phyloP scores from a whole-genome alignment of 2,888 invertebrate species.

The Chrysodeixis includens region DNA sequence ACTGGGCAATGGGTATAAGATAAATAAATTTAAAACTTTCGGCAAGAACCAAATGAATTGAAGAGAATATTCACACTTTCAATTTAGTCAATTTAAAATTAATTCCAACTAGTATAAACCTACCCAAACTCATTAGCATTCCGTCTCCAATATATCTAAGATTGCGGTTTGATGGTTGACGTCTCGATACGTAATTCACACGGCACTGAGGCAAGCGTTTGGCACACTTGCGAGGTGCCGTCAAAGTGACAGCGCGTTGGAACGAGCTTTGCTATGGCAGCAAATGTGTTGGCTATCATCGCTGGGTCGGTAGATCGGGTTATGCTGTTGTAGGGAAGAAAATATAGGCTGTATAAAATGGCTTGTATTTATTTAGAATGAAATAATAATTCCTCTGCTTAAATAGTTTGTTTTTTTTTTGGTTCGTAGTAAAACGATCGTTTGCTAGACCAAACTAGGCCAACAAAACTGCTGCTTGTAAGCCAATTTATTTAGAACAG shows the following conservation, averaged over 20 bases:
- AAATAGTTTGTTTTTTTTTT: too few relatives aligned
- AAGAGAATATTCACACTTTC: too few relatives aligned
- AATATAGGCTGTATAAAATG: not conserved
- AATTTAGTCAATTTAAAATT: too few relatives aligned
- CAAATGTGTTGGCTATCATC: constrained; percentile 33
- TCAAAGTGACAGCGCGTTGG: constrained; percentile 33
- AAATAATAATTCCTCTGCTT: too few relatives aligned
- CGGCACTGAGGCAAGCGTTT: constrained; percentile 29
- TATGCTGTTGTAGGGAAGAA: constrained; percentile 1
- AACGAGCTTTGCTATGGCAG: constrained; percentile 24
- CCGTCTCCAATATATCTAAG: not conserved
- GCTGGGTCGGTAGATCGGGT: constrained; percentile 7
- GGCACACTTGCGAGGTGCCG: constrained; percentile 26
- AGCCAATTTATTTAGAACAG: too few relatives aligned
- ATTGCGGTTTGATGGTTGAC: not conserved
- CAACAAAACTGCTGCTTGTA: too few relatives aligned
- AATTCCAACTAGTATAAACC: not conserved
- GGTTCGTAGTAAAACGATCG: too few relatives aligned
- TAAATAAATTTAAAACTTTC: too few relatives aligned
- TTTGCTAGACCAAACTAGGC: too few relatives aligned
- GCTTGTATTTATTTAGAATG: too few relatives aligned
- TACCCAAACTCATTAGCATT: not conserved
- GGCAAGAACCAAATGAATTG: too few relatives aligned
- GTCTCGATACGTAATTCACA: constrained; percentile 43
- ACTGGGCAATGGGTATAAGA: too few relatives aligned